Conservation (phyloP, 2,888 invertebrate species). For the Epirrhoe tristata region DNA sequence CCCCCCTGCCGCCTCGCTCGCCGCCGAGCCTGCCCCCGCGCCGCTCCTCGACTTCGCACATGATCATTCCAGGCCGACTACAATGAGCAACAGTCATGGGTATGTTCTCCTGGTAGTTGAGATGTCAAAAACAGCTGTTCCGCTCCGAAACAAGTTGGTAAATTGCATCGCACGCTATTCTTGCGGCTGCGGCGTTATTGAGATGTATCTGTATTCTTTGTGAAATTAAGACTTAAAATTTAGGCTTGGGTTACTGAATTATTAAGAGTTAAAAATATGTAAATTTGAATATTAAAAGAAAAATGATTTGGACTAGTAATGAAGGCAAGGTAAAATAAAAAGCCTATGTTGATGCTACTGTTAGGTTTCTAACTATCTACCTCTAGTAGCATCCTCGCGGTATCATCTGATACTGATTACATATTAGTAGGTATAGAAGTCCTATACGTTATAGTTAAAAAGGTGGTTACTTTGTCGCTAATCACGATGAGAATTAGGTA, state of each 20-base stretch:
- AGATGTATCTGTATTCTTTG: neutral
- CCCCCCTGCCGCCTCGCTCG: conserved; percentile 49
- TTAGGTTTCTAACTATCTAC: too few relatives aligned
- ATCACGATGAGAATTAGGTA: conserved; percentile 17
- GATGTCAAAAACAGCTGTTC: conserved; percentile 75
- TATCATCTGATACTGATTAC: too few relatives aligned
- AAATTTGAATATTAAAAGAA: conserved; percentile 1
- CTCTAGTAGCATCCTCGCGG: too few relatives aligned
- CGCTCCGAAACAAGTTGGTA: conserved; percentile 39
- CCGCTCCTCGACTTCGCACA: conserved; percentile 77
- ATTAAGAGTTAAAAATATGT: neutral
- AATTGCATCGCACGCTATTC: conserved; percentile 4
- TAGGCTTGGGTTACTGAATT: neutral
- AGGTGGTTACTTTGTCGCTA: conserved; percentile 13
- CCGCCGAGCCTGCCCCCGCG: conserved; percentile 58
- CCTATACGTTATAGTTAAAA: conserved; percentile 1
- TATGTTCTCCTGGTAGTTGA: conserved; percentile 72
- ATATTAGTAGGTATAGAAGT: neutral
- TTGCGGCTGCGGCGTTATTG: neutral
- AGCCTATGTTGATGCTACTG: neutral
- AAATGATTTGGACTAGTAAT: neutral
- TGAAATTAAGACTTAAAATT: neutral
- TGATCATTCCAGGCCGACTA: conserved; percentile 84
- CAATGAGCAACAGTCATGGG: conserved; percentile 80
- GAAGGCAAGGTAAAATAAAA: neutral